phyloP scores from a whole-genome alignment of 2,113 vertebrate species.

The Callorhinus ursinus region DNA sequence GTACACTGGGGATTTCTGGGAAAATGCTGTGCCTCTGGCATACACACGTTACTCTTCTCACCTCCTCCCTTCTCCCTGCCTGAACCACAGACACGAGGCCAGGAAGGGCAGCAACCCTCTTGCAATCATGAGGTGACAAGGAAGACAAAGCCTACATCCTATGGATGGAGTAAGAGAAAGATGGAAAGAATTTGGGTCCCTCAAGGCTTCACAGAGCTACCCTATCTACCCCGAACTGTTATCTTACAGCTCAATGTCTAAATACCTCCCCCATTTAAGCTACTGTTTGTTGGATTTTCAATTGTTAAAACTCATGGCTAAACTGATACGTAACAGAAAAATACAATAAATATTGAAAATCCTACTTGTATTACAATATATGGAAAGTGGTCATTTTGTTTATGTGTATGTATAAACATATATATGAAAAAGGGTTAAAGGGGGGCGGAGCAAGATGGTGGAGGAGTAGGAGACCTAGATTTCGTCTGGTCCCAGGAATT shows the following conservation, averaged over 20 bases:
- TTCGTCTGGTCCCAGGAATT: no score
- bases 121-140: background rate
- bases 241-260: background rate
- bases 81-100: background rate
- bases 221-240: background rate
- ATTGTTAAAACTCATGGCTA: background rate
- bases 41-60: background rate
- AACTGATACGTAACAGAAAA: background rate
- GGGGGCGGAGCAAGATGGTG: no score
- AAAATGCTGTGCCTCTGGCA: background rate
- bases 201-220: background rate
- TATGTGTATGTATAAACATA: background rate
- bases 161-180: background rate
- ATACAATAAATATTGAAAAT: background rate
- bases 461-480: no score
- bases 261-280: background rate
- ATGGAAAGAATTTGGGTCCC: background rate
- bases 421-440: background rate
- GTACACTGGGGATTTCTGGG: background rate
- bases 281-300: background rate
- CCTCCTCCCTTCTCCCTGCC: background rate
- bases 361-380: background rate
- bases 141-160: background rate
- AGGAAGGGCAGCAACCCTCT: background rate
- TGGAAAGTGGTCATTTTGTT: background rate